Evolutionary conservation across 2,797 vertebrate species (phyloP).

Genomic region (Calcarius lapponicus): DNA sequence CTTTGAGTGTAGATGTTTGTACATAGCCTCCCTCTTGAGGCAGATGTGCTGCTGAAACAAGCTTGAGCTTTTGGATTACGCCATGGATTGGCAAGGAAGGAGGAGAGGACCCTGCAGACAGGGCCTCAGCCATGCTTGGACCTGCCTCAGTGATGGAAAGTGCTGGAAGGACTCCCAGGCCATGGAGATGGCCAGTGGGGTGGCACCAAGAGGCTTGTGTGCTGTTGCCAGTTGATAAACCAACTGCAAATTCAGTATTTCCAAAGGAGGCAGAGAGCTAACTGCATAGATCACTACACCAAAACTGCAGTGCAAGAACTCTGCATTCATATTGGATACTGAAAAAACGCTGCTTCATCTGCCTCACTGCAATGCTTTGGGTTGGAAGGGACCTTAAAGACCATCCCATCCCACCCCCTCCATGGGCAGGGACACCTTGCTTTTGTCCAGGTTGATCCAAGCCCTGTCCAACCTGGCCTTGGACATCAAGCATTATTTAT

Average conservation of each 20-base stretch:
- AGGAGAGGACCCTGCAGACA: background rate
- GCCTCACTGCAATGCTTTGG: background rate
- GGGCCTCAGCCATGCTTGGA: background rate
- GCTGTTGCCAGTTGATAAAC: background rate
- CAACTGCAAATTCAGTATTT: background rate
- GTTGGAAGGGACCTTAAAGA: background rate
- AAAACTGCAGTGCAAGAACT: background rate
- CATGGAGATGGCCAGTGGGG: background rate
- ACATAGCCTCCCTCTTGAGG: background rate
- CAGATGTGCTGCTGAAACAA: background rate
- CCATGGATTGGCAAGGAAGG: background rate
- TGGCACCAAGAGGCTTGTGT: background rate
- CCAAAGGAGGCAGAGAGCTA: background rate
- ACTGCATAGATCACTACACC: background rate
- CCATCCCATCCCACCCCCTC: too few species aligned
- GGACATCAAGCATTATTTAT: background rate
- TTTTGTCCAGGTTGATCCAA: background rate
- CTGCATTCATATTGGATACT: rapidly evolving
- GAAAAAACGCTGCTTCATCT: background rate
- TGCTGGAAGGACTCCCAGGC: background rate
- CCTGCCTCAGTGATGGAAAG: rapidly evolving
- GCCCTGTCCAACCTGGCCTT: rapidly evolving
- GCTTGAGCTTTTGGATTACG: background rate
- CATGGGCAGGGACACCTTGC: background rate
- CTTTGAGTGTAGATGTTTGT: background rate